Conservation (phyloP, 1,140 invertebrate species). For the Dinoponera quadriceps region DNA sequence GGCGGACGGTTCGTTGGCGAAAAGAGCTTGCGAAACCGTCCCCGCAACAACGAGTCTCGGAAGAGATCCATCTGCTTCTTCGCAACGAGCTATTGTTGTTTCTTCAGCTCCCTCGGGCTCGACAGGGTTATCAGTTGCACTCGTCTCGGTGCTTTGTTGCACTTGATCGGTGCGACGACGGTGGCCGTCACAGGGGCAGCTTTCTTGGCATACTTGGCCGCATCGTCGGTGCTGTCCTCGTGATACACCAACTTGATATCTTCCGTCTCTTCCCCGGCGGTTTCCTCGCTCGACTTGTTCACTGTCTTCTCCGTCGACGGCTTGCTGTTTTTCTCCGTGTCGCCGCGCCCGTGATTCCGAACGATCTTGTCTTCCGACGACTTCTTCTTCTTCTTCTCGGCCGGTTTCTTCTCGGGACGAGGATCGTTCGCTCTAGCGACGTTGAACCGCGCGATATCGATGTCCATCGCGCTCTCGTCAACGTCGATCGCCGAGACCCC, state of each 20-base stretch:
- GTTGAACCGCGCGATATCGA: slow-evolving; percentile 72
- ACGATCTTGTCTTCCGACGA: slow-evolving; percentile 6
- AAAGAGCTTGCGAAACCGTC: too few species aligned
- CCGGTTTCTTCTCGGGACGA: slow-evolving; percentile 2
- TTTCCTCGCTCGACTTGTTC: slow-evolving; percentile 40
- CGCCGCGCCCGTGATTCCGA: slow-evolving; percentile 42
- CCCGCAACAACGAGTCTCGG: not conserved
- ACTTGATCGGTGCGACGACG: slow-evolving; percentile 66
- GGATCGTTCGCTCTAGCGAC: not conserved
- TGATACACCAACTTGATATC: slow-evolving; percentile 90
- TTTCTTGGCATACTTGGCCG: slow-evolving; percentile 69
- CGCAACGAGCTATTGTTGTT: slow-evolving; percentile 77
- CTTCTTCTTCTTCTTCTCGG: not conserved
- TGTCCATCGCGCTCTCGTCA: slow-evolving; percentile 83
- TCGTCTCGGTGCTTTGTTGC: slow-evolving; percentile 88
- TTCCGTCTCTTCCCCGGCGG: slow-evolving; percentile 81
- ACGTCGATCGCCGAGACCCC: slow-evolving; percentile 67
- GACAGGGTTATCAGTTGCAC: slow-evolving; percentile 91
- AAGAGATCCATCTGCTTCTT: not conserved
- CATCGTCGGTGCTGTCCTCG: slow-evolving; percentile 80
- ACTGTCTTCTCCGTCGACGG: not conserved
- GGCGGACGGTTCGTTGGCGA: too few species aligned
- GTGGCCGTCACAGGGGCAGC: slow-evolving; percentile 76
- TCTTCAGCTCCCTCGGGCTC: slow-evolving; percentile 90
- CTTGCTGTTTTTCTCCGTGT: not conserved